A percentile compares a stretch with the other conserved stretches of the same genome.
Conservation (phyloP, 2,888 invertebrate species). For the Leptopterna dolabrata region DNA sequence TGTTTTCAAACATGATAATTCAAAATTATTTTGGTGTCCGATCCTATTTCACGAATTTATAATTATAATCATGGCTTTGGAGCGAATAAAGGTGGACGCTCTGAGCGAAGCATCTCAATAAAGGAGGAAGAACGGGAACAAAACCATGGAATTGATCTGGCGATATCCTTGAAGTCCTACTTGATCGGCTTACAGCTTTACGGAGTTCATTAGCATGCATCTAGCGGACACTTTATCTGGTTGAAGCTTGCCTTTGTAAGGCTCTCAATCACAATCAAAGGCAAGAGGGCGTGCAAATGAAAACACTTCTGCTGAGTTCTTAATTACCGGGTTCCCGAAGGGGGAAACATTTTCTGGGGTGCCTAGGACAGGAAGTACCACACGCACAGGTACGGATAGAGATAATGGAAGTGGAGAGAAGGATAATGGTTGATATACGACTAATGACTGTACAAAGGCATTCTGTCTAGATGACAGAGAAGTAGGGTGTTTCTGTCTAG, state of each 20-base stretch:
- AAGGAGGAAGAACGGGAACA: not conserved
- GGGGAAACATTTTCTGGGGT: not conserved
- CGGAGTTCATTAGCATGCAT: constrained; percentile 36
- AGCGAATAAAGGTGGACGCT: not conserved
- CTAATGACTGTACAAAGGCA: not conserved
- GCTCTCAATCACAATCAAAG: not conserved
- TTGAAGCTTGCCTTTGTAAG: not conserved
- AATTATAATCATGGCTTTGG: not conserved
- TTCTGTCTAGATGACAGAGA: not conserved
- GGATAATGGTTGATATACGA: not conserved
- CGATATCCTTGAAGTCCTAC: constrained; percentile 6
- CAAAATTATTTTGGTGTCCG: not conserved
- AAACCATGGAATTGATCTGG: not conserved
- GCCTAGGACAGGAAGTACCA: not conserved
- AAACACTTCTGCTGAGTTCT: not conserved
- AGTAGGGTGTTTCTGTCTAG: not conserved
- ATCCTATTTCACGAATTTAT: not conserved
- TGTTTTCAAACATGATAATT: not conserved
- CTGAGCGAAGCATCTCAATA: not conserved
- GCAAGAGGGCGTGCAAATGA: not conserved
- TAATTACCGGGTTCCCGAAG: not conserved
- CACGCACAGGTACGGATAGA: not conserved
- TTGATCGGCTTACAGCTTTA: not conserved
- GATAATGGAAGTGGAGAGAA: not conserved
- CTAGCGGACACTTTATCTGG: constrained; percentile 4